Evolutionary conservation across 2,888 invertebrate species (phyloP), one percentile per base, ranked within the genome.

Genomic region (Siphlonurus alternatus): DNA sequence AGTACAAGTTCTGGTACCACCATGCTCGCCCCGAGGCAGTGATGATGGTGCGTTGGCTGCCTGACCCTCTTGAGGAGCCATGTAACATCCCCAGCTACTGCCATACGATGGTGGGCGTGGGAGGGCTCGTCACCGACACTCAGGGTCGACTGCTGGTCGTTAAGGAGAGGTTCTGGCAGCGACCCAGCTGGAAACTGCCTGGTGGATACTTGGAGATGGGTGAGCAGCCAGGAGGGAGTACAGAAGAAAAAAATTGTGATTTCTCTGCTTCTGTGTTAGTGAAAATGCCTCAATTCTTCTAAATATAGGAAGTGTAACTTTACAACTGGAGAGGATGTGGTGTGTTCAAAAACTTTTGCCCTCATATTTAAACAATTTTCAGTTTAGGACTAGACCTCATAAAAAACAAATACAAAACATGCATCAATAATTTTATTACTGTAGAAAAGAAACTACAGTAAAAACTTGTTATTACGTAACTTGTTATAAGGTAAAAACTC

Each of bases 1-100:
- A 89, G 83, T 81, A 84, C 72, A 89, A 89, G 20, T 94, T 95
- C 74, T 85, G 85, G 69, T 94, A 88, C 73, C 94, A 95, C 74
- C 92, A 94, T 77, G 89, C 93, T 0, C 83, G 86, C 71, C 81
- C 84, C 63, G 83, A 86, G 38, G 87, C 83, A 74, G 88, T 92
- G 0, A 86, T 86, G 79, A 82, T 95, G 81, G 87, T 83, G 70
- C 83, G 83, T 72, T 94, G 93, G 93, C 76, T 95, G 66, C 85
- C 87, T 1, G 76, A 76, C 7, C 79, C 81, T 72, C 5, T 10
- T 10, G 59, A 15, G 23, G 73, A 77, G 22, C 67, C 71, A 1
- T 77, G 76, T 64, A 88, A 88, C 71, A 78, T 91, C 67, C 91
- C 92, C 24, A 81, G 80, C n/a, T 87, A 85, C 70, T 86, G 89